Percentiles rank a stretch among this genome's conserved stretches.
Evolutionary conservation across 2,113 vertebrate species (phyloP).

Genomic region (Ovibos moschatus): DNA sequence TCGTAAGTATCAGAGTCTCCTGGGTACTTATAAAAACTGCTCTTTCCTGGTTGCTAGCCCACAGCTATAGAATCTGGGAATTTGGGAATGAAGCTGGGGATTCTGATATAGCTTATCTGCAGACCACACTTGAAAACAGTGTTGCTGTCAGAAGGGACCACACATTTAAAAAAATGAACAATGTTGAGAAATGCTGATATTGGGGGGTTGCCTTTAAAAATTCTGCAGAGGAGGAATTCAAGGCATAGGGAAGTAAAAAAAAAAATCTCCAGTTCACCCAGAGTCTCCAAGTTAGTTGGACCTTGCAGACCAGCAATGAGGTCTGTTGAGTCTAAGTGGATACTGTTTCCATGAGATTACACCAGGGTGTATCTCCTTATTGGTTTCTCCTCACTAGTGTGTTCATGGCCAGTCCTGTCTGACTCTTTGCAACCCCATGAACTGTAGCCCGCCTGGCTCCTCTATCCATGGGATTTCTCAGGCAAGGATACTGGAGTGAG

Average conservation of each 20-base stretch:
- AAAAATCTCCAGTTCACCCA: background rate
- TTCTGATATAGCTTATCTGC: background rate
- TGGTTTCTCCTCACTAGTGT: background rate
- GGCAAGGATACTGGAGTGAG: background rate
- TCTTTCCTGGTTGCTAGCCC: background rate
- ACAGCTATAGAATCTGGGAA: background rate
- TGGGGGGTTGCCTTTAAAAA: background rate
- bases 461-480: background rate
- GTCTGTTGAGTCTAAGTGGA: background rate
- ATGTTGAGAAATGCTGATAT: background rate
- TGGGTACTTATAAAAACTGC: background rate
- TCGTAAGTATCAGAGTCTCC: background rate
- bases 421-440: background rate
- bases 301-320: background rate
- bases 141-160: background rate
- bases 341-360: background rate
- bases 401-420: background rate
- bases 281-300: background rate
- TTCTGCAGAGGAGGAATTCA: background rate
- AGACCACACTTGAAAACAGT: background rate
- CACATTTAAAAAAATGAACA: background rate
- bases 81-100: background rate
- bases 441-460: background rate
- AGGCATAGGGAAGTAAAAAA: background rate
- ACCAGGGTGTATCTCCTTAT: background rate